phyloP scores from a whole-genome alignment of 1,140 invertebrate genomes.

The Pseudomyrmex gracilis region DNA sequence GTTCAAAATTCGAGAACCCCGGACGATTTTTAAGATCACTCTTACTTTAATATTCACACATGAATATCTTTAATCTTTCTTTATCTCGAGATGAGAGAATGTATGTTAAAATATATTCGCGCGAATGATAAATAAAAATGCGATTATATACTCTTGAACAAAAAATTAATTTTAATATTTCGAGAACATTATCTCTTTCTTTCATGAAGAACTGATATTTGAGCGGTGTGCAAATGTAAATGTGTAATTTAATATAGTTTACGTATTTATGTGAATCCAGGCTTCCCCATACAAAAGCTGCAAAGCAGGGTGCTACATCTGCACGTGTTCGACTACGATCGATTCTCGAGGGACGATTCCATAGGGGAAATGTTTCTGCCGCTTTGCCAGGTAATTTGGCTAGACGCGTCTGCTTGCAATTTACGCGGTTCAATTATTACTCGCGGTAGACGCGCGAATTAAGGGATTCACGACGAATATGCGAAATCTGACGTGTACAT shows the following conservation, averaged over 20 bases:
- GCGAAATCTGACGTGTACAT: constrained; percentile 25
- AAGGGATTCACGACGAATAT: constrained; percentile 42
- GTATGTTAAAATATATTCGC: not conserved
- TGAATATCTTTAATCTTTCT: not conserved
- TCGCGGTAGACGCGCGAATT: constrained; percentile 19
- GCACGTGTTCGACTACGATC: constrained; percentile 98
- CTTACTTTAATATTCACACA: not conserved
- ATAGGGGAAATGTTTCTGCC: constrained; percentile 98
- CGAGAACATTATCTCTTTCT: not conserved
- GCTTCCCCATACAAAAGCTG: constrained; percentile 96
- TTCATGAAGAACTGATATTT: not conserved
- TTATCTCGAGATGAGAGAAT: not conserved
- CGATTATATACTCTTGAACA: no score
- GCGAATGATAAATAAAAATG: not conserved
- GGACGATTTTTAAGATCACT: no score
- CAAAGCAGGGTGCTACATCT: constrained; percentile 96
- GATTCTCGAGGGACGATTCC: constrained; percentile 97
- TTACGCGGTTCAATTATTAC: constrained; percentile 53
- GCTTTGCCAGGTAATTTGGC: constrained; percentile 92
- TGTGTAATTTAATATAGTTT: not conserved
- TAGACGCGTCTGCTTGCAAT: constrained; percentile 34
- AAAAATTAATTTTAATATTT: not conserved
- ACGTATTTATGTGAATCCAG: constrained; percentile 79
- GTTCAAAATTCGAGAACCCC: no score
- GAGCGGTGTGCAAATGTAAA: not conserved